These are phyloP conservation scores for Phanerotoma sp. DNA, from an alignment of 2,888 invertebrate genomes.

Conservation along the genomic window DNA sequence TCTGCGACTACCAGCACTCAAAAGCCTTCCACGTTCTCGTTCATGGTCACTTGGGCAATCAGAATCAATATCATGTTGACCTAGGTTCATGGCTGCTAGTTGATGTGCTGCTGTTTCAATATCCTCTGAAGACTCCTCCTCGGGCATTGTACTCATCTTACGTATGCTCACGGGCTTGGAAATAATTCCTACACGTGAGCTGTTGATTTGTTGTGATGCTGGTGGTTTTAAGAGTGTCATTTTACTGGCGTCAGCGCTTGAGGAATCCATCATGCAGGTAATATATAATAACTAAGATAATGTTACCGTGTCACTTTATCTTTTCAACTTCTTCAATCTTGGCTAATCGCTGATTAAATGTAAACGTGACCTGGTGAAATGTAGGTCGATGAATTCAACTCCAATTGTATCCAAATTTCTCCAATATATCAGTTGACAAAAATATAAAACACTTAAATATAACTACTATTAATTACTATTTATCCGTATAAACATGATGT, in stretches of 20 bases:
- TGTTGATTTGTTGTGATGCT: constrained; percentile 15
- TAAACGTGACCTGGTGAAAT: constrained; percentile 3
- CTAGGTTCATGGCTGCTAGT: constrained; percentile 6
- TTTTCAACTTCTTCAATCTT: not conserved
- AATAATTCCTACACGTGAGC: constrained; percentile 30
- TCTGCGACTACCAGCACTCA: constrained; percentile 31
- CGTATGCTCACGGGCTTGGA: constrained; percentile 41
- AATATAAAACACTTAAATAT: not conserved
- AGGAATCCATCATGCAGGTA: constrained; percentile 7
- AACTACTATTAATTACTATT: not conserved
- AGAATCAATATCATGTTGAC: constrained; percentile 41
- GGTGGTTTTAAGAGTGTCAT: constrained; percentile 32
- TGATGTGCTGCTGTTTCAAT: constrained; percentile 39
- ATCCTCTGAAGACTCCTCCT: constrained; percentile 48
- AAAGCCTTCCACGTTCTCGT: constrained; percentile 27
- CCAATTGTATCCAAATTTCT: not conserved
- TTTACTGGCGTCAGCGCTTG: constrained; percentile 29
- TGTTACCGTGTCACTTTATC: not conserved
- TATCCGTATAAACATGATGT: not conserved
- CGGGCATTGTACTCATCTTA: constrained; percentile 54
- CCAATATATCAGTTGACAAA: too few relatives aligned
- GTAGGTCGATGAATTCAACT: constrained; percentile 1
- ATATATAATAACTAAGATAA: not conserved
- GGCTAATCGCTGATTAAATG: not conserved
- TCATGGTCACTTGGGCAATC: constrained; percentile 44